These are phyloP conservation scores for Drosophila helvetica DNA, from an alignment of 2,888 invertebrate species.

Conservation along the genomic window DNA sequence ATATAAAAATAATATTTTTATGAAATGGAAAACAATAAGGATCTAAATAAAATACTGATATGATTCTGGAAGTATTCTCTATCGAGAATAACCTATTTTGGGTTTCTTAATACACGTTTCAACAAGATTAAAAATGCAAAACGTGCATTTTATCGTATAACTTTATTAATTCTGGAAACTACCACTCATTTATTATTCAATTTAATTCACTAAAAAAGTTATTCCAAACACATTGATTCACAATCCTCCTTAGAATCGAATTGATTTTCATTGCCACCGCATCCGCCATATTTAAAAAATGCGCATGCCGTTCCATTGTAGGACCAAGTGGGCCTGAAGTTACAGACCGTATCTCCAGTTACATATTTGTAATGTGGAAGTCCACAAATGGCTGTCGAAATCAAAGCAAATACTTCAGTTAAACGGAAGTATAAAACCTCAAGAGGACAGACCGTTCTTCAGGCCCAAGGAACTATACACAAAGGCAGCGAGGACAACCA, in stretches of 20 bases:
- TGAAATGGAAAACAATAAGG: neutral
- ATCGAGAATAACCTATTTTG: neutral
- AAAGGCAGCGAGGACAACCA: neutral
- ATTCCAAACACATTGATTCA: constrained; percentile 34
- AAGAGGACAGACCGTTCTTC: no score
- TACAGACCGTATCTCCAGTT: no score
- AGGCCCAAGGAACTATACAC: neutral
- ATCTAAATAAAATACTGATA: neutral
- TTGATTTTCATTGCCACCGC: constrained; percentile 52
- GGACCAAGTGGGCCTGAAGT: constrained; percentile 37
- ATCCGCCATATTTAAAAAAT: constrained; percentile 37
- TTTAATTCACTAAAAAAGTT: no score
- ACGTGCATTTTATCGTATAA: neutral
- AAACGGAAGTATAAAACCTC: no score
- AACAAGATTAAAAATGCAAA: neutral
- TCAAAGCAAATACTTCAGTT: no score
- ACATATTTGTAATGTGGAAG: constrained; percentile 8
- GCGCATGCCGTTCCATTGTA: constrained; percentile 41
- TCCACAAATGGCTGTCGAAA: no score
- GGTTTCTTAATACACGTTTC: no score
- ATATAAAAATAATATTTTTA: neutral
- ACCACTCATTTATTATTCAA: neutral
- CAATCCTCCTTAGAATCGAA: no score
- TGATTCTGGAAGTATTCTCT: neutral
- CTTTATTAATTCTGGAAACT: neutral